Evolutionary conservation across 2,113 vertebrate genomes (phyloP).

Genomic region (Protobothrops flavoviridis): DNA sequence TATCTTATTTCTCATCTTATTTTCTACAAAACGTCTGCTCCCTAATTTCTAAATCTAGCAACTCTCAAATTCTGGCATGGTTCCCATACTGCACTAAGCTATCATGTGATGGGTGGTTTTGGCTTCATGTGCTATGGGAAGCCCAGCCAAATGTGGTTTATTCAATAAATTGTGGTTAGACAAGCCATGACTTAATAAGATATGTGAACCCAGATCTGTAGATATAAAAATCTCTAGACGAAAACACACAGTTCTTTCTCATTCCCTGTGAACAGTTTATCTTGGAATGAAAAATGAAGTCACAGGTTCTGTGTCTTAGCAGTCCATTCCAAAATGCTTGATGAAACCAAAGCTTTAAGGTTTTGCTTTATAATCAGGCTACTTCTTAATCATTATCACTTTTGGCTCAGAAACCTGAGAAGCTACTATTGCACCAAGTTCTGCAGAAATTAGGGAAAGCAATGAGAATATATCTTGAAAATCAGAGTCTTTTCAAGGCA

Average conservation of each 20-base stretch:
- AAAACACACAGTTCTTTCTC: not conserved
- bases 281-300: not conserved
- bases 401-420: not conserved
- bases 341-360: not conserved
- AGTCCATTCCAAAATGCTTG: not conserved
- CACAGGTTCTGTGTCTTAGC: not conserved
- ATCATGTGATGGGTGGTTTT: not conserved
- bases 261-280: not conserved
- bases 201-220: not conserved
- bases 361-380: not conserved
- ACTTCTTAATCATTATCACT: not conserved
- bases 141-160: not conserved
- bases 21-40: not conserved
- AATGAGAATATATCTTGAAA: not conserved
- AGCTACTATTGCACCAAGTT: not conserved
- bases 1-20: not conserved
- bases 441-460: not conserved
- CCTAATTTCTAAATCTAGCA: not conserved
- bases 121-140: not conserved
- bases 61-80: not conserved
- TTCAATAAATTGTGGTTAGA: not conserved
- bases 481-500: not conserved
- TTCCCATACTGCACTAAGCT: not conserved
- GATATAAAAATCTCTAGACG: not conserved
- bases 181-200: not conserved